Percentiles rank a stretch among this genome's conserved stretches.
These are phyloP conservation scores for Chrysochloris asiatica DNA, from an alignment of 2,113 vertebrate genomes.

Conservation along the genomic window DNA sequence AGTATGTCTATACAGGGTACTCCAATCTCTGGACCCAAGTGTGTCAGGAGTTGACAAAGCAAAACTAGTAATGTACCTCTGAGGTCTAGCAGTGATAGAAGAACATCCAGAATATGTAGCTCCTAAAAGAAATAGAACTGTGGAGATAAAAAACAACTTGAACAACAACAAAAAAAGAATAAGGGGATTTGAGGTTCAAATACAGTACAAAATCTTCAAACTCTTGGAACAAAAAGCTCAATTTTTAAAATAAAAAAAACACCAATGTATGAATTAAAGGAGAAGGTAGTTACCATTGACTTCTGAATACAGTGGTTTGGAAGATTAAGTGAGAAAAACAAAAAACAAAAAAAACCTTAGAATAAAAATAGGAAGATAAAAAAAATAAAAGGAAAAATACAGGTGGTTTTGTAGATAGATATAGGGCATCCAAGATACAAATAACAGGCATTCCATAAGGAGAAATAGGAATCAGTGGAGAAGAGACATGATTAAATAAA, in stretches of 20 bases:
- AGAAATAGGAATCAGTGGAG: slow-evolving; percentile 15
- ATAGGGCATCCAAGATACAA: background rate
- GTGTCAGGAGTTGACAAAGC: slow-evolving; percentile 7
- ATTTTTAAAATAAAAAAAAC: slow-evolving; percentile 31
- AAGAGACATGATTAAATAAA: background rate
- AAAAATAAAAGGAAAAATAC: slow-evolving; percentile 7
- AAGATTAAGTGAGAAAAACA: slow-evolving; percentile 11
- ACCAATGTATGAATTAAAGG: background rate
- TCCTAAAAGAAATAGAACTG: background rate
- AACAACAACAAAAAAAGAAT: background rate
- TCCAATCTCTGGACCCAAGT: background rate
- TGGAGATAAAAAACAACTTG: background rate
- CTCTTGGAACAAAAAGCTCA: slow-evolving; percentile 22
- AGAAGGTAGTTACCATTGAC: background rate
- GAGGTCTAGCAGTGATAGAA: background rate
- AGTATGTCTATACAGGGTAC: background rate
- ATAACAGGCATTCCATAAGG: background rate
- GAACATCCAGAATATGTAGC: background rate
- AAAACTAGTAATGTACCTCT: background rate
- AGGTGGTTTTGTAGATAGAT: background rate
- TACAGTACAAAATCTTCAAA: background rate
- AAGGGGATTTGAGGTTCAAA: background rate
- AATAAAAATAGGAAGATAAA: slow-evolving; percentile 10
- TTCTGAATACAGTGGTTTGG: slow-evolving; percentile 31
- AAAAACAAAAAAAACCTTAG: background rate